phyloP scores from a whole-genome alignment of 1,140 invertebrate species.

The Meloidogyne chitwoodi region DNA sequence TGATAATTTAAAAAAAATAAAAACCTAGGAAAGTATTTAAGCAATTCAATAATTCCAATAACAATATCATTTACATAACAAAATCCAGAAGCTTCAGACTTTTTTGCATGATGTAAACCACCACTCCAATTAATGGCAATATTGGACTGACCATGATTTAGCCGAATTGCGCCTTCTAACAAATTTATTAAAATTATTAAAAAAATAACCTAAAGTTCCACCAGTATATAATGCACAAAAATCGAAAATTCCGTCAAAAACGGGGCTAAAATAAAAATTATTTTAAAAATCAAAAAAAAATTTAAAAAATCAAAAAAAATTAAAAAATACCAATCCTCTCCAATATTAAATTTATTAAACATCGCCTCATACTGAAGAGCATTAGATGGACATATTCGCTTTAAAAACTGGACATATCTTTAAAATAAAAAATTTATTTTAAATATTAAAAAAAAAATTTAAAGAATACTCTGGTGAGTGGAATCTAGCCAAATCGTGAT shows the following conservation, averaged over 20 bases:
- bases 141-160: constrained; percentile 81
- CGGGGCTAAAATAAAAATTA: constrained; percentile 69
- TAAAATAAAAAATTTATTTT: not conserved
- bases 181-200: not conserved
- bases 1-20: no score
- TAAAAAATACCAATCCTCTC: constrained; percentile 90
- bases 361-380: constrained; percentile 88
- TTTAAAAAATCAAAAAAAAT: no score
- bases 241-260: constrained; percentile 96
- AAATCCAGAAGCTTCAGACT: constrained; percentile 94
- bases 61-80: constrained; percentile 97
- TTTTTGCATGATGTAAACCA: constrained; percentile 97
- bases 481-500: constrained; percentile 94
- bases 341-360: constrained; percentile 88
- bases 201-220: constrained; percentile 70
- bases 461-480: constrained; percentile 83
- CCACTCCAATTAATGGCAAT: constrained; percentile 99
- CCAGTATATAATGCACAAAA: constrained; percentile 97
- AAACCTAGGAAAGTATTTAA: constrained; percentile 65
- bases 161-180: constrained; percentile 73
- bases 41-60: constrained; percentile 85
- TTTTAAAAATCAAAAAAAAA: not conserved
- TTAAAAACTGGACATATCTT: constrained; percentile 84
- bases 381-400: constrained; percentile 90
- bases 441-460: not conserved